A percentile compares a stretch with the other conserved stretches of the same genome.
These are phyloP conservation scores for Eciton burchellii DNA, from an alignment of 1,140 invertebrate genomes.

Conservation along the genomic window DNA sequence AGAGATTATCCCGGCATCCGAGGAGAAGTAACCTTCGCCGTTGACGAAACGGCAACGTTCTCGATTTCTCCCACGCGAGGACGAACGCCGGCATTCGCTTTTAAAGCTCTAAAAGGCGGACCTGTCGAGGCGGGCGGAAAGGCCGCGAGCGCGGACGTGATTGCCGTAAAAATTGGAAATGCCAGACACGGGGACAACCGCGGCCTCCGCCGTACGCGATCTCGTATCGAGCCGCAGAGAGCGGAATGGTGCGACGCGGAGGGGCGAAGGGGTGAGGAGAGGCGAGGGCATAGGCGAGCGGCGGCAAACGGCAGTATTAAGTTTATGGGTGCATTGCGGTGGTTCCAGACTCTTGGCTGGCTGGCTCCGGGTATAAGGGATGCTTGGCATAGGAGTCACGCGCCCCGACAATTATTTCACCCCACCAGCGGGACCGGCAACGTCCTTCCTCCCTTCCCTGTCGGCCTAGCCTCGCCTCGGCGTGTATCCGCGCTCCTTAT, in stretches of 20 bases:
- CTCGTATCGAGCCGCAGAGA: slow-evolving; percentile 67
- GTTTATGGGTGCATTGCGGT: slow-evolving; percentile 82
- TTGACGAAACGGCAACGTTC: background rate
- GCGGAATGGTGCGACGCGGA: slow-evolving; percentile 11
- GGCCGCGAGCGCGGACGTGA: slow-evolving; percentile 21
- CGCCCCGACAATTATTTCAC: slow-evolving; percentile 81
- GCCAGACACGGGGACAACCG: slow-evolving; percentile 47
- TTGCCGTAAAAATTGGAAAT: slow-evolving; percentile 69
- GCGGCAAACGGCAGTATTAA: slow-evolving; percentile 77
- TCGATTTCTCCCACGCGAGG: background rate
- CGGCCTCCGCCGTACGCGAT: slow-evolving; percentile 62
- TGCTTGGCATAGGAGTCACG: slow-evolving; percentile 81
- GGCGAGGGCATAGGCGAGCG: slow-evolving; percentile 61
- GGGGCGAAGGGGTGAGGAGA: background rate
- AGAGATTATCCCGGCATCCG: slow-evolving; percentile 11
- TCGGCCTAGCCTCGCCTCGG: slow-evolving; percentile 39
- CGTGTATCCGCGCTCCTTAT: slow-evolving; percentile 70
- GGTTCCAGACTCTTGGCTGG: slow-evolving; percentile 75
- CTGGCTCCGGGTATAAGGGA: slow-evolving; percentile 69
- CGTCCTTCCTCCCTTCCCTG: slow-evolving; percentile 65
- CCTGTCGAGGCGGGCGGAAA: background rate
- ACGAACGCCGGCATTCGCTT: slow-evolving; percentile 4
- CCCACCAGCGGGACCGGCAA: slow-evolving; percentile 66
- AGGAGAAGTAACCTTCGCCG: background rate
- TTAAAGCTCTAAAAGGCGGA: background rate